phyloP scores from a whole-genome alignment of 2,888 invertebrate genomes.

The Diogma glabrata region DNA sequence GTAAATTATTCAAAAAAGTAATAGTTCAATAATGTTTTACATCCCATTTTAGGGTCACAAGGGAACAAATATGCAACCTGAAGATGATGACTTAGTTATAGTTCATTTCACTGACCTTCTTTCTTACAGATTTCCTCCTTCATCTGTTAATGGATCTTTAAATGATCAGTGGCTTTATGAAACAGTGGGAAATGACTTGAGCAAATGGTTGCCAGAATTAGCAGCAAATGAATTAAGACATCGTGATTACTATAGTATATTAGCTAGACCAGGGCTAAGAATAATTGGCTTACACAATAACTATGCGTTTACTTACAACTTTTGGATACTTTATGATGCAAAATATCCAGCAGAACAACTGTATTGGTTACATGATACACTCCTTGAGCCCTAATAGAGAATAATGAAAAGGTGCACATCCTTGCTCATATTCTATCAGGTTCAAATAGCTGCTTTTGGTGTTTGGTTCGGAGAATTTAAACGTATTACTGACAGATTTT shows the following conservation, averaged over 20 bases:
- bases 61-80: conserved; percentile 43
- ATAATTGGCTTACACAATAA: conserved; percentile 72
- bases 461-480: conserved; percentile 63
- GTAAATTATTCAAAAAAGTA: too few relatives aligned
- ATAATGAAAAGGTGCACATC: conserved; percentile 68
- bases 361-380: conserved; percentile 64
- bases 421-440: conserved; percentile 69
- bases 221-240: conserved; percentile 44
- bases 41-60: too few relatives aligned
- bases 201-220: conserved; percentile 47
- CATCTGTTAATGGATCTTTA: conserved; percentile 38
- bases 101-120: conserved; percentile 51
- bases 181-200: conserved; percentile 56
- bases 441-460: conserved; percentile 53
- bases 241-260: conserved; percentile 66
- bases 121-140: conserved; percentile 61
- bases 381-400: conserved; percentile 61
- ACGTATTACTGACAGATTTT: conserved; percentile 57
- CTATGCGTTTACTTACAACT: conserved; percentile 43
- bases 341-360: conserved; percentile 64
- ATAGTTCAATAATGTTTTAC: too few relatives aligned
- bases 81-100: conserved; percentile 66
- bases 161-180: conserved; percentile 67
- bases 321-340: conserved; percentile 60
- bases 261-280: conserved; percentile 55